Base-by-base conservation (phyloP, 2,113 vertebrate genomes). In the Mesoclemmys tuberculata region DNA sequence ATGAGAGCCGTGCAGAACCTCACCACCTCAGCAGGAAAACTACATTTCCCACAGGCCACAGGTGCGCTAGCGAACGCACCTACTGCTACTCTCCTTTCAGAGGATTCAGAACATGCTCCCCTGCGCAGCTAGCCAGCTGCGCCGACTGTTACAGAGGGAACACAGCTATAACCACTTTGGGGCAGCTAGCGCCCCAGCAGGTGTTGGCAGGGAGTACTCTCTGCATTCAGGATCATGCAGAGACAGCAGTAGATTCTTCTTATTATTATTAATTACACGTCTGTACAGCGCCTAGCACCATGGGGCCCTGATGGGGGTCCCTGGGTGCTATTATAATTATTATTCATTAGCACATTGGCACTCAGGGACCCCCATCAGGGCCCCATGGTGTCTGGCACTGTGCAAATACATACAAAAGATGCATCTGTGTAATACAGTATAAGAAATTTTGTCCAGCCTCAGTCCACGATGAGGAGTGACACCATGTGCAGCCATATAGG, bases 381-480 rank as follows among this genome's bases (percentile, higher is more conserved):
- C 46, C 41, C 54, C 5, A 2, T 8, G 55, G 19, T n/a, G 6
- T 14, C 71, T 81, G 38, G 8, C 35, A 3, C 29, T 18, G 0
- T 44, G 24, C 5, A 91, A 29, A 52, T 1, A 0, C 10, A 55
- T 24, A 71, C 3, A 29, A 81, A 93, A 79, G 71, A 79, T 24
- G 5, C 35, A 64, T 77, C 48, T 9, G 1, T 48, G 5, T 61
- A n/a, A n/a, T 38, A n/a, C 18, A n/a, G 18, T 21, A 68, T 68
- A 44, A 80, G 21, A 88, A 75, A n/a, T 18, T 2, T 0, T 80
- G 11, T 38, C 86, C 41, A 24, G 16, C 84, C 10, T 12, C 84
- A 80, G 10, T 48, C 35, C 29, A 38, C 22, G 35, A 87, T n/a
- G 35, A 52, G 9, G 38, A 38, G 44, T 0, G 1, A 7, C 4